Percentiles rank a stretch among this genome's conserved stretches.
Conservation (phyloP, 1,140 invertebrate genomes). For the Schlechtendalia chinensis region DNA sequence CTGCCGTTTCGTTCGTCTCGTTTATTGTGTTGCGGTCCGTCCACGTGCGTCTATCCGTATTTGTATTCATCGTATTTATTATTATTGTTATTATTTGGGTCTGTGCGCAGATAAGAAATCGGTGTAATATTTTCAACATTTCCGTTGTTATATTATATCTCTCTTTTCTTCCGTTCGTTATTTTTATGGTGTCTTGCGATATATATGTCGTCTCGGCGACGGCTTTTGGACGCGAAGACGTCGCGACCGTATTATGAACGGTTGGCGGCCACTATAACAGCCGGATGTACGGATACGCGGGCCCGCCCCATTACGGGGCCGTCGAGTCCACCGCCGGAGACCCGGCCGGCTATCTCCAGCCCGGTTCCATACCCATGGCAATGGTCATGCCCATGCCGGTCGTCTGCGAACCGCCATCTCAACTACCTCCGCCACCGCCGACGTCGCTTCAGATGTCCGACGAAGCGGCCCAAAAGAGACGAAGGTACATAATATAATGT, state of each 20-base stretch:
- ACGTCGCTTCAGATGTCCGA: slow-evolving; percentile 22
- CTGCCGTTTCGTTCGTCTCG: neutral
- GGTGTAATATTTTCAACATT: neutral
- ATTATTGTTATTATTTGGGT: neutral
- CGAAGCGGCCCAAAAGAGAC: slow-evolving; percentile 7
- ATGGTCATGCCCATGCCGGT: slow-evolving; percentile 46
- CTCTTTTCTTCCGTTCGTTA: neutral
- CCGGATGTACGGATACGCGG: slow-evolving; percentile 47
- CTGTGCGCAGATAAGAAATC: neutral
- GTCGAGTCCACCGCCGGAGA: slow-evolving; percentile 30
- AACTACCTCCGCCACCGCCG: neutral
- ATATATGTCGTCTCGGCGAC: slow-evolving; percentile 47
- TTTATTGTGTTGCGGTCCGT: neutral
- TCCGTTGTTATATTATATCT: neutral
- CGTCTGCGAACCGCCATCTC: slow-evolving; percentile 8
- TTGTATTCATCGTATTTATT: too few relatives aligned
- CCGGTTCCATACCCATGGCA: slow-evolving; percentile 38
- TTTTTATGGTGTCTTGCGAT: slow-evolving; percentile 42
- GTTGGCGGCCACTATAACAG: neutral
- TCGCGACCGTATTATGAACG: slow-evolving; percentile 22
- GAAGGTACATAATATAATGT: slow-evolving; percentile 26
- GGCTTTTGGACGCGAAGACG: slow-evolving; percentile 21
- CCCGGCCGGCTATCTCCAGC: slow-evolving; percentile 22
- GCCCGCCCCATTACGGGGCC: slow-evolving; percentile 42
- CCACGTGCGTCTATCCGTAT: slow-evolving; percentile 16